Percentiles rank a stretch among this genome's conserved stretches.
These are phyloP conservation scores for Linnaemya tessellans DNA, from an alignment of 2,888 invertebrate species.

Conservation along the genomic window DNA sequence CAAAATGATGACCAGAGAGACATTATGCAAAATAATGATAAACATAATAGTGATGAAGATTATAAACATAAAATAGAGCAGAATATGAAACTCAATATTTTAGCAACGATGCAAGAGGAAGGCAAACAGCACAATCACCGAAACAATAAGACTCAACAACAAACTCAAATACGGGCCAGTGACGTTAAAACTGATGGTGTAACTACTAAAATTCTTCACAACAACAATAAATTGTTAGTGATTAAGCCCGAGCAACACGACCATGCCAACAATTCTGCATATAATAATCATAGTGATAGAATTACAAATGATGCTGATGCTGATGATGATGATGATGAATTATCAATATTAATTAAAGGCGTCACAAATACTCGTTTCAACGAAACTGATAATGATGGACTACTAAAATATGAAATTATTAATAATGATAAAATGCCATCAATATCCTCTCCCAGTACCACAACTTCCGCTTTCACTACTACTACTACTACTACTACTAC, in stretches of 20 bases:
- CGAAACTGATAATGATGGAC: conserved; percentile 21
- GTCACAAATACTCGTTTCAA: conserved; percentile 25
- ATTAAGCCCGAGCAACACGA: conserved; percentile 37
- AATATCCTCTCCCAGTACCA: neutral
- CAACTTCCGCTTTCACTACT: too few species aligned
- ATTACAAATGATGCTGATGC: conserved; percentile 33
- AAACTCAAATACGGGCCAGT: neutral
- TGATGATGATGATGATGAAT: conserved; percentile 52
- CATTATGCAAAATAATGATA: conserved; percentile 25
- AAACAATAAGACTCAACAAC: conserved; percentile 29
- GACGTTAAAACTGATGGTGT: conserved; percentile 33
- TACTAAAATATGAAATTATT: conserved; percentile 39
- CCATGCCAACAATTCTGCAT: neutral
- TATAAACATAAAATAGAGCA: conserved; percentile 10
- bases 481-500: neutral
- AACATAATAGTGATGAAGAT: conserved; percentile 16
- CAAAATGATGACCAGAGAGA: conserved; percentile 44
- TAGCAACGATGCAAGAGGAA: conserved; percentile 18
- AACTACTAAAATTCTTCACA: conserved; percentile 29
- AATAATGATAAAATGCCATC: conserved; percentile 17
- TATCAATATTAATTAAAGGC: conserved; percentile 44
- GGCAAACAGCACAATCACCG: neutral
- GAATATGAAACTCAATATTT: conserved; percentile 37
- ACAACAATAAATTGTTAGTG: conserved; percentile 56
- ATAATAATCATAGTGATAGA: conserved; percentile 20